Evolutionary conservation across 2,797 vertebrate genomes (phyloP), one percentile per base, ranked within the genome.

Genomic region (Sternarchorhynchus goeldii): DNA sequence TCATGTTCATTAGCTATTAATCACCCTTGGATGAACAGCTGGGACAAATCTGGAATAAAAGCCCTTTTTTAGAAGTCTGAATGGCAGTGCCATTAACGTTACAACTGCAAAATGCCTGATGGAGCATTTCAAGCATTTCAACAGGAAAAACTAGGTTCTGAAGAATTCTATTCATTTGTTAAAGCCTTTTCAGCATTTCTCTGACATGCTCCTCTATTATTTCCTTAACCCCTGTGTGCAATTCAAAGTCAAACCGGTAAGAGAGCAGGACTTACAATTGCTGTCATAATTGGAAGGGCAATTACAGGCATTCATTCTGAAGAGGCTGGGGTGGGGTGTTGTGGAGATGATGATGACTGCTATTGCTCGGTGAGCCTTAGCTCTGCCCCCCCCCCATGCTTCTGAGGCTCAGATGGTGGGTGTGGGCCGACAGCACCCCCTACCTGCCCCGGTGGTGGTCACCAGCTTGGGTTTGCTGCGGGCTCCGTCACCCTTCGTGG

Each of bases 391-490:
- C 45, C 45, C 14, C 41, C 5, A 12, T 14, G 8, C 10, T 14
- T 50, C 8, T 12, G 45, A 50, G 45, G 12, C 8, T 50, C 12
- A 12, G 10, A 50, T 14, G 45, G 12, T 50, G 45, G 45, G 45
- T 14, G 45, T 7, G 39, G 10, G 45, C 45, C 14, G 45, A 50
- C 12, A 12, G 12, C 10, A 18, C 2, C 41, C 71, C 78, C 34
- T 94, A 99, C 98, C 97, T 95, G 98, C 97, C 85, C 96, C 98
- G 84, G 94, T 96, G 88, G 98, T 99, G 82, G 96, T 96, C 83
- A 98, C 90, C 63, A 97, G 87, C 88, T 96, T 99, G 78, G 97
- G 95, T 86, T 99, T 99, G 94, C 97, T 99, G 86, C 98, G 96
- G 73, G 97, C 98, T 74, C 98, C 98, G 0, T 99, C 98, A 29